These are phyloP conservation scores for Bruchidius siliquastri DNA, from an alignment of 2,888 invertebrate genomes.

Conservation along the genomic window DNA sequence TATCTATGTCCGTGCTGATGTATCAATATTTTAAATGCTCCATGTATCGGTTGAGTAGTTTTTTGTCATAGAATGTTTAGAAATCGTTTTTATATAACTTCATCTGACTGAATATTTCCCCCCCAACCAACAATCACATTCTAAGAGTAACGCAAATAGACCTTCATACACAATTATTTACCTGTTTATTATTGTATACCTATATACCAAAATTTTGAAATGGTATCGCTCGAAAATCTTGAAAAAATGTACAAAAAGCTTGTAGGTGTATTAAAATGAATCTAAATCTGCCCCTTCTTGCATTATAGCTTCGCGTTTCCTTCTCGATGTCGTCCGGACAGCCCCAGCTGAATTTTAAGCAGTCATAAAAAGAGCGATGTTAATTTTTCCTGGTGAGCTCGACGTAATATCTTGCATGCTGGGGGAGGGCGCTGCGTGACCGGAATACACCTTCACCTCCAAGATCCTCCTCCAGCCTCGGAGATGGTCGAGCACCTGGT, in stretches of 20 bases:
- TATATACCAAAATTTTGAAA: too few relatives aligned
- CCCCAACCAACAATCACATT: too few relatives aligned
- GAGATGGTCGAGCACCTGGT: neutral
- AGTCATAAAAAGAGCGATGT: slow-evolving; percentile 50
- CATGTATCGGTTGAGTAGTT: too few relatives aligned
- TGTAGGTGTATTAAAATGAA: neutral
- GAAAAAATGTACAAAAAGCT: neutral
- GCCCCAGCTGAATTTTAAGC: slow-evolving; percentile 39
- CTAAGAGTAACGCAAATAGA: too few relatives aligned
- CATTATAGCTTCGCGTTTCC: neutral
- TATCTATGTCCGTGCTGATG: too few relatives aligned
- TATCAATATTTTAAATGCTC: too few relatives aligned
- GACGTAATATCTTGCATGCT: neutral
- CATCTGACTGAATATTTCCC: too few relatives aligned
- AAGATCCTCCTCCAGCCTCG: neutral
- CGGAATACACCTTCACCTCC: neutral
- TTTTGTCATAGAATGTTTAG: too few relatives aligned
- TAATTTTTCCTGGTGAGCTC: slow-evolving; percentile 41
- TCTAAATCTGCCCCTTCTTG: neutral
- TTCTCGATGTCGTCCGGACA: neutral
- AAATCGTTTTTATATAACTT: too few relatives aligned
- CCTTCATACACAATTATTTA: too few relatives aligned
- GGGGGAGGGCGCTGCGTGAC: neutral
- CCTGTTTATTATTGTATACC: too few relatives aligned
- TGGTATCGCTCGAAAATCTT: neutral